These are phyloP conservation scores for Scelioninae gen. 2 DNA, from an alignment of 2,888 invertebrate species.

Conservation along the genomic window DNA sequence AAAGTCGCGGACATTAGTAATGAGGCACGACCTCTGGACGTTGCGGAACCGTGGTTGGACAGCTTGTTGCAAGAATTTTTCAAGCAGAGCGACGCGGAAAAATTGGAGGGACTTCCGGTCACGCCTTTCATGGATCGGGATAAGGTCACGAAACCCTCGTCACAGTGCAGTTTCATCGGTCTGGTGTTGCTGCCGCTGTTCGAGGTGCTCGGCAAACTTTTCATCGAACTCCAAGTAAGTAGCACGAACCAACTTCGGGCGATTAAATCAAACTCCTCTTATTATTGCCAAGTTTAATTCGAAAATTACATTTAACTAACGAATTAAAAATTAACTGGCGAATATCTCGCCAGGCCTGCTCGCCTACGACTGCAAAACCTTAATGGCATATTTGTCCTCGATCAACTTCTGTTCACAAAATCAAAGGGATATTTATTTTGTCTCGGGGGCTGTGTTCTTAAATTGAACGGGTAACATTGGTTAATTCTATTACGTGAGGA, in stretches of 20 bases:
- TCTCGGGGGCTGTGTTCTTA: too few species aligned
- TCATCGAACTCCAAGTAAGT: constrained; percentile 83
- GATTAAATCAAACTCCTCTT: constrained; percentile 40
- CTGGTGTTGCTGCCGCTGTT: constrained; percentile 87
- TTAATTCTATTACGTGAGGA: too few species aligned
- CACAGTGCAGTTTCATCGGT: constrained; percentile 90
- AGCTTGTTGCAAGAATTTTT: constrained; percentile 85
- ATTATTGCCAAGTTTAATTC: constrained; percentile 36
- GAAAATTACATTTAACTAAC: constrained; percentile 19
- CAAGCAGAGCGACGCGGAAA: constrained; percentile 88
- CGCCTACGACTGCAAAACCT: too few species aligned
- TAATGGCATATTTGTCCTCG: too few species aligned
- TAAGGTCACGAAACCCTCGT: constrained; percentile 88
- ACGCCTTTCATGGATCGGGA: constrained; percentile 92
- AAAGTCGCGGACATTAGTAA: constrained; percentile 91
- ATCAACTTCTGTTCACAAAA: too few species aligned
- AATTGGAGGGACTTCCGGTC: constrained; percentile 87
- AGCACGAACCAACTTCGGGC: constrained; percentile 16
- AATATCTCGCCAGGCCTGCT: too few species aligned
- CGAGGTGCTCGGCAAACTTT: constrained; percentile 84
- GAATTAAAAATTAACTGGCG: background rate
- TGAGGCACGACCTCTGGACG: constrained; percentile 88
- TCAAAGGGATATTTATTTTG: background rate
- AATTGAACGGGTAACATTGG: too few species aligned
- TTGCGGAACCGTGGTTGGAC: constrained; percentile 89